Evolutionary conservation across 1,140 invertebrate genomes (phyloP), one percentile per base, ranked within the genome.

Genomic region (Nebria ingens): DNA sequence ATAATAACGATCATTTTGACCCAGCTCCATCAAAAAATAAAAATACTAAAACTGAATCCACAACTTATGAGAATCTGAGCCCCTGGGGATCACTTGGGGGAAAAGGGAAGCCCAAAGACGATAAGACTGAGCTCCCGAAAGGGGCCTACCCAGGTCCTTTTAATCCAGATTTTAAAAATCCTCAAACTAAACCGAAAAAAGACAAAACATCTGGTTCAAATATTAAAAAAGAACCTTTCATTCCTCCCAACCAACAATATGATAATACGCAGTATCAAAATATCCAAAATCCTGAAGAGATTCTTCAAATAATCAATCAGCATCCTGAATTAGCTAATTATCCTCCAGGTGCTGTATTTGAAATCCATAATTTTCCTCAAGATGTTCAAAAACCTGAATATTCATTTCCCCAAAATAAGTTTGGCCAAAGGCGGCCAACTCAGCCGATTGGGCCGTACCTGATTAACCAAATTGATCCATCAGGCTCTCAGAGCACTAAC

Each of bases 131-230:
- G 17, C 3, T 51, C 17, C 57, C 19, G 19, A 17, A 67, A 25
- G n/a, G n/a, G n/a, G 65, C 67, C 0, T 75, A 74, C 55, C 68
- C 68, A 42, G 73, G 74, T 20, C 74, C 75, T 12, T 74, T 72
- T 55, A 74, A 63, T 66, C 73, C 74, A 3, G 66, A 73, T 49
- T 75, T 68, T 58, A 69, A 60, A 34, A 55, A 61, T 51, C 58
- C 57, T 22, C 19, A 51, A 21, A 25, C 51, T 42, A 61, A 61
- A 58, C 23, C 25, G 15, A 13, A n/a, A 54, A 58, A 62, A 50
- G 54, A 56, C 12, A 50, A 15, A 53, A 56, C 15, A 23, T 15
- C 22, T 20, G 20, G 21, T 17, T 13, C 17, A 50, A 40, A 53
- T 53, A 21, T 50, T 22, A 57, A 57, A 54, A 54, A 19, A 38